A percentile compares a stretch with the other conserved stretches of the same genome.
These are phyloP conservation scores for Pogonomyrmex barbatus DNA, from an alignment of 1,140 invertebrate genomes.

Conservation along the genomic window DNA sequence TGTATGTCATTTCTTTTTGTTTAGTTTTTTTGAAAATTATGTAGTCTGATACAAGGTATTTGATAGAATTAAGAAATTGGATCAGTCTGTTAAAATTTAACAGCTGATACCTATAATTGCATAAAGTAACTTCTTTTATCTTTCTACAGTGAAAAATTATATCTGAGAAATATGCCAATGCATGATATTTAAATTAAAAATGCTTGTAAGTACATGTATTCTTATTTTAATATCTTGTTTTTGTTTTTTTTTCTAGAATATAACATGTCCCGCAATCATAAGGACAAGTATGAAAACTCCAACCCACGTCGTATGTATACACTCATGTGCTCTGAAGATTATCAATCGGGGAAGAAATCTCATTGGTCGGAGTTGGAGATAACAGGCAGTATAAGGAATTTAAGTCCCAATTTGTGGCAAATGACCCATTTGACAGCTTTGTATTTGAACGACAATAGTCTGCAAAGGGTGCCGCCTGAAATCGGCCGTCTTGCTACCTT, in stretches of 20 bases:
- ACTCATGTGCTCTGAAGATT: constrained; percentile 96
- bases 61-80: not conserved
- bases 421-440: constrained; percentile 96
- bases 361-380: constrained; percentile 91
- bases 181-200: not conserved
- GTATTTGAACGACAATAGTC: constrained; percentile 97
- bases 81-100: constrained; percentile 17
- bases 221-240: constrained; percentile 33
- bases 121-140: not conserved
- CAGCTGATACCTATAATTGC: not conserved
- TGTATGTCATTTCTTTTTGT: not conserved
- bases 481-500: constrained; percentile 94
- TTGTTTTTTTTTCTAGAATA: constrained; percentile 84
- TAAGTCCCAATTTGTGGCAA: constrained; percentile 96
- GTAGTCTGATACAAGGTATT: not conserved
- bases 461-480: constrained; percentile 95
- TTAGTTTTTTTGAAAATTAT: not conserved
- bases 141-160: not conserved
- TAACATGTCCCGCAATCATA: constrained; percentile 89
- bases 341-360: constrained; percentile 95
- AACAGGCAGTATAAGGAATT: constrained; percentile 96
- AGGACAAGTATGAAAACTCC: constrained; percentile 91
- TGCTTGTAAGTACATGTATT: not conserved
- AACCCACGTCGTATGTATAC: constrained; percentile 93
- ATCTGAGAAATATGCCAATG: not conserved